A percentile compares a stretch with the other conserved stretches of the same genome.
Evolutionary conservation across 2,797 vertebrate species (phyloP).

Genomic region (Pseudocheirus occidentalis): DNA sequence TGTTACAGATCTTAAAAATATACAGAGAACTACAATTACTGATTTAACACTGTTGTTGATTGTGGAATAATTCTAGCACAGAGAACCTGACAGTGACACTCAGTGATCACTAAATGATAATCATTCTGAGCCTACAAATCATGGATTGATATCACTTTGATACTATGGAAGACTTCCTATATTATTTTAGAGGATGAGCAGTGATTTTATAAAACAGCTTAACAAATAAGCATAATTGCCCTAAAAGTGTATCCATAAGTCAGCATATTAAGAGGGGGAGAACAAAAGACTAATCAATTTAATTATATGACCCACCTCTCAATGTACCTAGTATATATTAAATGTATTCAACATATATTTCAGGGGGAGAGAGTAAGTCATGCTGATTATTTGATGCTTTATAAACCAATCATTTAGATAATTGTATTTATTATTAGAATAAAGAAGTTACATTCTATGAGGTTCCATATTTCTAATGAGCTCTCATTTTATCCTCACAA

Average conservation of each 20-base stretch:
- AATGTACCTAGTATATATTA: no score
- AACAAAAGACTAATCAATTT: not conserved
- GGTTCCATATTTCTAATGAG: not conserved
- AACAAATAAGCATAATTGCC: not conserved
- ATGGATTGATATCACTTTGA: not conserved
- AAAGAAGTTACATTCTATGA: not conserved
- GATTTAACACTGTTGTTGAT: constrained; percentile 71
- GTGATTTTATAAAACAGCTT: not conserved
- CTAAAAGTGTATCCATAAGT: not conserved
- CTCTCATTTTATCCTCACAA: not conserved
- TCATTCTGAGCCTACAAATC: constrained; percentile 60
- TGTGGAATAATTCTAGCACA: constrained; percentile 67
- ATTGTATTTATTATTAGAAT: no score
- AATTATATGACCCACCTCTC: not conserved
- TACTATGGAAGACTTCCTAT: not conserved
- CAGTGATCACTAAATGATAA: constrained; percentile 69
- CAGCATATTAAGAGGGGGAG: not conserved
- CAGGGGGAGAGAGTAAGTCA: no score
- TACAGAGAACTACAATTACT: constrained; percentile 73
- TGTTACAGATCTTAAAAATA: constrained; percentile 56
- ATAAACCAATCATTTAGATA: no score
- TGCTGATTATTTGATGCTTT: no score
- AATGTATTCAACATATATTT: no score
- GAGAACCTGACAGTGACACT: constrained; percentile 70
- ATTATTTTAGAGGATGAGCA: not conserved